Evolutionary conservation across 1,140 invertebrate species (phyloP), one percentile per base, ranked within the genome.

Genomic region (Drosophila parabipectinata): DNA sequence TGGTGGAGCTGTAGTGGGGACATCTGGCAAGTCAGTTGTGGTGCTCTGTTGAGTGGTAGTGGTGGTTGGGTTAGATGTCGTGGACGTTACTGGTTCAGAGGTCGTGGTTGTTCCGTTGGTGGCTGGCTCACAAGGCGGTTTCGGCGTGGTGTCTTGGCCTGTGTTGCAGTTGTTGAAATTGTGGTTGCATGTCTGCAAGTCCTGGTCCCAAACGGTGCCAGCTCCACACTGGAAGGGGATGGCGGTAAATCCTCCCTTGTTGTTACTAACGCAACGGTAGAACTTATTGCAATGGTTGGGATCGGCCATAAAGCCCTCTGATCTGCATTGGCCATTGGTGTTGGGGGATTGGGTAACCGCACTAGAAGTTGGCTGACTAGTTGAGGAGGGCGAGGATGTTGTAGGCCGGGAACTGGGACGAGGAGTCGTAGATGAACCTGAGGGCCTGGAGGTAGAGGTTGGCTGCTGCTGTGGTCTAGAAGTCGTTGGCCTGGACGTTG

Each of bases 141-240:
- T 87, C 10, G 72, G 57, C n/a, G 77, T 63, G 3, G 78, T 72
- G 1, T 45, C 24, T 37, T 34, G 39, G 7, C 37, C 48, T 0
- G 62, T 77, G 0, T 80, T 83, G 44, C 90, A 91, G 34, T 73
- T 91, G 26, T 91, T 82, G 9, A 91, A 77, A 54, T 92, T 89
- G 51, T 95, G 93, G 88, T 95, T 95, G 77, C 95, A 96, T 1
- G 92, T 93, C 63, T 93, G 84, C 10, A 92, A 73, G 1, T 92
- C 73, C 56, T 93, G 92, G 90, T 96, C 95, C 94, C 95, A 96
- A 30, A 95, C 93, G 2, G 95, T 96, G 63, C 94, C 95, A 18
- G 91, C 82, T 1, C 93, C 94, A 80, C 95, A 96, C 51, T 91
- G 92, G 82, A 95, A 96, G 47, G 94, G 93, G 77, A 94, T 93